Evolutionary conservation across 2,797 vertebrate species (phyloP).

Genomic region (Rhabdophis nuchalis): DNA sequence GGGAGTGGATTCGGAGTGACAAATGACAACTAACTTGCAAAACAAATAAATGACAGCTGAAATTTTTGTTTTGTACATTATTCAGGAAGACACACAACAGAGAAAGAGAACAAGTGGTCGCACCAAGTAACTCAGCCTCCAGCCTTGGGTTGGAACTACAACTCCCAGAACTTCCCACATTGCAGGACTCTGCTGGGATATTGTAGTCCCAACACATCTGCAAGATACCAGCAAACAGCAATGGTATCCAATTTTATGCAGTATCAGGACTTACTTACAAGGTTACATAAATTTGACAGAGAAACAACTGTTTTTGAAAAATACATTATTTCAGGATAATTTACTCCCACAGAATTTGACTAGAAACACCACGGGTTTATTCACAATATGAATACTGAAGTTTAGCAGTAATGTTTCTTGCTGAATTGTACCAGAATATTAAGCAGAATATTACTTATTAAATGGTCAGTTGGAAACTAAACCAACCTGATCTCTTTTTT

Average conservation of each 20-base stretch:
- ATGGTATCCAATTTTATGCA: neutral
- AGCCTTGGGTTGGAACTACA: neutral
- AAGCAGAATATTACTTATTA: neutral
- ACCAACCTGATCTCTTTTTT: neutral
- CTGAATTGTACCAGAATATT: neutral
- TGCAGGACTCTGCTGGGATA: no score
- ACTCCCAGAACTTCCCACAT: neutral
- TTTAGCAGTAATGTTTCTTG: neutral
- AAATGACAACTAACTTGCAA: neutral
- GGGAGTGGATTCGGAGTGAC: neutral
- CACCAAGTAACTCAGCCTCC: neutral
- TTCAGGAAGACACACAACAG: neutral
- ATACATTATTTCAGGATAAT: neutral
- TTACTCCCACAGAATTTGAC: neutral
- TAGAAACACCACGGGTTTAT: neutral
- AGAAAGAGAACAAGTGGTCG: neutral
- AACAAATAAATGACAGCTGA: neutral
- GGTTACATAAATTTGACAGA: neutral
- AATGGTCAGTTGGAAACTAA: neutral
- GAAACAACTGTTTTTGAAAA: neutral
- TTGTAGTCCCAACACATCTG: neutral
- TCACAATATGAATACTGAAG: neutral
- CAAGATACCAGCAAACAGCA: neutral
- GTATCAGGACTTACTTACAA: neutral
- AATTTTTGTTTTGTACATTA: neutral